Evolutionary conservation across 1,140 invertebrate genomes (phyloP).

Genomic region (Euschistus heros): DNA sequence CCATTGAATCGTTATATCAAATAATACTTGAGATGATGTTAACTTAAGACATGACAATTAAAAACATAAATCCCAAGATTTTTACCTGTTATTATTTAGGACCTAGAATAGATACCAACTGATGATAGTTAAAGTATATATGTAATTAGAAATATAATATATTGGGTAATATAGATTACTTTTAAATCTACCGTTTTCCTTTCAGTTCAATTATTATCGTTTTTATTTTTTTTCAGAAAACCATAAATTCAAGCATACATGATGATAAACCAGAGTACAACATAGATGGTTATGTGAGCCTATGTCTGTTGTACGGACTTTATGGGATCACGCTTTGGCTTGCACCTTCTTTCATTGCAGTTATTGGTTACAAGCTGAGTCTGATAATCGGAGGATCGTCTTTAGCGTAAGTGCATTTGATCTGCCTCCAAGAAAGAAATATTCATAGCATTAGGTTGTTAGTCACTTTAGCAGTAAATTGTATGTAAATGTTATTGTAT

Average conservation of each 20-base stretch:
- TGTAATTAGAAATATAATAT: no score
- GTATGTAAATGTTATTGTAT: no score
- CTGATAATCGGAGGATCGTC: constrained; percentile 42
- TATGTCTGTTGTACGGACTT: constrained; percentile 81
- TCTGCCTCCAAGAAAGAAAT: no score
- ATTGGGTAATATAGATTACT: not conserved
- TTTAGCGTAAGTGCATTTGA: not conserved
- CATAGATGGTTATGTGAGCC: constrained; percentile 79
- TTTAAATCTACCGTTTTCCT: not conserved
- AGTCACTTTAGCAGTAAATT: no score
- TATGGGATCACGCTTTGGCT: constrained; percentile 86
- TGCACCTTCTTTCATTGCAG: constrained; percentile 75
- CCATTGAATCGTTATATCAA: no score
- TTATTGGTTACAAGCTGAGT: constrained; percentile 68
- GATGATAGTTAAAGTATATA: no score
- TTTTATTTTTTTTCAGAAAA: constrained; percentile 56
- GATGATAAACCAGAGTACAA: constrained; percentile 61
- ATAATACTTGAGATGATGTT: no score
- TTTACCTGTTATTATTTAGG: no score
- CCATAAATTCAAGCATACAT: constrained; percentile 69
- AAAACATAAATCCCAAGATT: no score
- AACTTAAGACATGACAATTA: no score
- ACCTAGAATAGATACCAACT: no score
- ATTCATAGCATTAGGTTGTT: no score
- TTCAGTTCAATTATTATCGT: not conserved